Base-by-base conservation (phyloP, 2,888 invertebrate genomes). In the Temnothorax ravouxi region DNA sequence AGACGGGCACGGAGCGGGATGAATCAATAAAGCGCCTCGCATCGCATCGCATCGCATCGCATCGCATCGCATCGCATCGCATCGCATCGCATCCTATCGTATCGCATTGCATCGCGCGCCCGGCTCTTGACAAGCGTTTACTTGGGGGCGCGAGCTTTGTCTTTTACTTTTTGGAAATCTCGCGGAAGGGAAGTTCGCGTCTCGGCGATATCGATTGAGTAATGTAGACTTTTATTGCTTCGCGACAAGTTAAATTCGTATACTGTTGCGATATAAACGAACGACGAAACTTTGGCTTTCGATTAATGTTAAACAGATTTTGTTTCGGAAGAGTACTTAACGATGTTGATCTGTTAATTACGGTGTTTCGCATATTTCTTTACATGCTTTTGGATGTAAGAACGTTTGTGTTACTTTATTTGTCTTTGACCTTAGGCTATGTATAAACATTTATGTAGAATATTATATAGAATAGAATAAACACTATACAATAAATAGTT, bases 1-100 rank as follows among this genome's bases (percentile, higher is more conserved):
- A 59, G 69, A 69, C 88, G 83, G 84, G 83, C 13, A 66, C 59
- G 84, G 83, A 79, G 79, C 84, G 89, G 84, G 88, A 87, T 87
- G 89, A 89, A 89, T 89, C 89, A 86, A 89, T 89, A 89, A 89
- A 87, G 87, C 76, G 67, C 87, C 79, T 83, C 86, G 75, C 83
- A 79, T 84, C 72, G 72, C 72, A 18, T 72, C 72, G 71, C 34
- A 21, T 34, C 15, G 41, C 21, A 41, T 64, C n/a, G n/a, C n/a
- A 25, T 72, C 72, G 71, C 34, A 21, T 34, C 15, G 41, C 21
- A 41, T 64, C n/a, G n/a, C n/a, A 25, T 25, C 79, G 88, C 83
- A 84, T 88, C 86, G 82, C 82, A 11, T 59, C 59, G 64, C 2
- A 21, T 21, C 79, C 88, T 67, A 84, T 88, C 85, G 79, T 75